A percentile compares a stretch with the other conserved stretches of the same genome.
Evolutionary conservation across 2,888 invertebrate species (phyloP).

Genomic region (Yponomeuta cagnagella): DNA sequence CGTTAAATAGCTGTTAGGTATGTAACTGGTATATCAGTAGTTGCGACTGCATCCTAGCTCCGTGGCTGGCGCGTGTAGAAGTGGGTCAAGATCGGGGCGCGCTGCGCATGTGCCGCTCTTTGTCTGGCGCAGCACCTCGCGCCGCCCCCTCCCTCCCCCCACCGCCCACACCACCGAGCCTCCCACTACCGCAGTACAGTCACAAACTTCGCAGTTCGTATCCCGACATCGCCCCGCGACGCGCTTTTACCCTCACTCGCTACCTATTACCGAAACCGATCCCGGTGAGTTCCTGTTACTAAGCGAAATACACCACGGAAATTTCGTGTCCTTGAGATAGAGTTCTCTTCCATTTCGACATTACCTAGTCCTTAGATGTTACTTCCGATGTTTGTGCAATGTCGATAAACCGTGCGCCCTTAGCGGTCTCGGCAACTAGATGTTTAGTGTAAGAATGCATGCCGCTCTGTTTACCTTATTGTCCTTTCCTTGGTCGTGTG

Average conservation of each 20-base stretch:
- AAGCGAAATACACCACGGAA: neutral
- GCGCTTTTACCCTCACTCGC: slow-evolving; percentile 13
- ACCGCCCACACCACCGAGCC: slow-evolving; percentile 9
- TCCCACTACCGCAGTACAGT: slow-evolving; percentile 18
- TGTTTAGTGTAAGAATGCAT: slow-evolving; percentile 64
- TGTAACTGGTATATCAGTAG: too few relatives aligned
- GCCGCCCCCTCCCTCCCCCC: slow-evolving; percentile 30
- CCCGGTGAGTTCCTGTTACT: slow-evolving; percentile 48
- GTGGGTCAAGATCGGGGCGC: slow-evolving; percentile 24
- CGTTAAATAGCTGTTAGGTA: too few relatives aligned
- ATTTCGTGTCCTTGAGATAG: slow-evolving; percentile 7
- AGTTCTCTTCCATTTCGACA: slow-evolving; percentile 35
- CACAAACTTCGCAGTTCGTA: slow-evolving; percentile 35
- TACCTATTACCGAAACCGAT: slow-evolving; percentile 21
- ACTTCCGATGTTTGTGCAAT: slow-evolving; percentile 31
- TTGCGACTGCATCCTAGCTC: slow-evolving; percentile 18
- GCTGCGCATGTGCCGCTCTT: slow-evolving; percentile 24
- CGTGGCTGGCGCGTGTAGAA: neutral
- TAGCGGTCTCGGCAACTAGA: slow-evolving; percentile 33
- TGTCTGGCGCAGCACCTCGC: slow-evolving; percentile 24
- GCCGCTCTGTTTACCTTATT: slow-evolving; percentile 54
- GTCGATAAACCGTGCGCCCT: slow-evolving; percentile 28
- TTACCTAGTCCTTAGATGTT: slow-evolving; percentile 50
- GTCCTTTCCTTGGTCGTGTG: slow-evolving; percentile 51
- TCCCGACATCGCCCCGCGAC: slow-evolving; percentile 26